Evolutionary conservation across 2,888 invertebrate species (phyloP).

Genomic region (Rhagonycha lutea): DNA sequence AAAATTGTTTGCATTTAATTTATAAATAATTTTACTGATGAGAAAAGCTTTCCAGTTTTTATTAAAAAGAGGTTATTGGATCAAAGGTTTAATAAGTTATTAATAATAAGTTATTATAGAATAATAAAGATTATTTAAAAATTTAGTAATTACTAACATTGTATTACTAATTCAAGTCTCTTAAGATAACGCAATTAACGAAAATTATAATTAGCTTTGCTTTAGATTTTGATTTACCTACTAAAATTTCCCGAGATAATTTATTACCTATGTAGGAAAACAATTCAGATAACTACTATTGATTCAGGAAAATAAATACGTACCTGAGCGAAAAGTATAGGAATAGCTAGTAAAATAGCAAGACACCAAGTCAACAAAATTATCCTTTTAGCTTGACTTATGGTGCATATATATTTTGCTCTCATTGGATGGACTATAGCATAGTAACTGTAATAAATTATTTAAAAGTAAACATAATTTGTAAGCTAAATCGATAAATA

Average conservation of each 20-base stretch:
- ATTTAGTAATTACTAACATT: neutral
- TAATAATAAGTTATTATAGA: too few species aligned
- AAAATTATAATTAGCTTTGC: neutral
- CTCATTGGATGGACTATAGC: constrained; percentile 73
- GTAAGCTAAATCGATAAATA: neutral
- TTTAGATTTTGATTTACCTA: neutral
- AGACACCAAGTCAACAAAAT: constrained; percentile 65
- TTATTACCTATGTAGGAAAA: neutral
- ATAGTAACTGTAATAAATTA: constrained; percentile 61
- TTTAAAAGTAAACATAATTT: neutral
- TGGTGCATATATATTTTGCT: constrained; percentile 70
- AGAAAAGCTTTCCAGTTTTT: too few species aligned
- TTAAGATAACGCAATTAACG: neutral
- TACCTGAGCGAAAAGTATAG: constrained; percentile 67
- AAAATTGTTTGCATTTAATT: too few species aligned
- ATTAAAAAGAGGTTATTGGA: neutral
- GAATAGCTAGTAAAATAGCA: constrained; percentile 64
- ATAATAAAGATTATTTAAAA: neutral
- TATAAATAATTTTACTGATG: too few species aligned
- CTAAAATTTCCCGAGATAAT: neutral
- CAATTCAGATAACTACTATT: neutral
- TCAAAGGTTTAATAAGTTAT: neutral
- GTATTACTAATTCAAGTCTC: too few species aligned
- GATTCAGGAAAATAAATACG: constrained; percentile 27
- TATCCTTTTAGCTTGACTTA: constrained; percentile 65